Evolutionary conservation across 2,888 invertebrate genomes (phyloP).

Genomic region (Lithophane semibrunnea): DNA sequence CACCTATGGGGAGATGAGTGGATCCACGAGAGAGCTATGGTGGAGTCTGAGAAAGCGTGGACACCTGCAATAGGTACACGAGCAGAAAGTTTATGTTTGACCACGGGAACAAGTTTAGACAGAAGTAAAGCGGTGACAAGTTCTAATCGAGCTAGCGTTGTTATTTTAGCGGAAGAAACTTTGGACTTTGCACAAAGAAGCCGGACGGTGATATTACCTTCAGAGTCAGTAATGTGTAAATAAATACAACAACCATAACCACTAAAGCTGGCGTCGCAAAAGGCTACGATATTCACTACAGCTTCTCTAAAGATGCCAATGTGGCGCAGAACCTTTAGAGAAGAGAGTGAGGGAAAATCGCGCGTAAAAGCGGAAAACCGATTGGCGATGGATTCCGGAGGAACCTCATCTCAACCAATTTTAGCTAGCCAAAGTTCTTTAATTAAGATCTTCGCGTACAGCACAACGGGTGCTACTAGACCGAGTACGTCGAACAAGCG

Average conservation of each 20-base stretch:
- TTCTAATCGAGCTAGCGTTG: too few relatives aligned
- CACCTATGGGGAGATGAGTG: constrained; percentile 4
- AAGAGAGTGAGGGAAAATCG: constrained; percentile 7
- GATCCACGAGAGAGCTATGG: not conserved
- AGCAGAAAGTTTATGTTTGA: not conserved
- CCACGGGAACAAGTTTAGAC: constrained; percentile 3
- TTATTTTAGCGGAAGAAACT: too few relatives aligned
- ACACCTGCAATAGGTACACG: constrained; percentile 11
- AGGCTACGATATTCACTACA: too few relatives aligned
- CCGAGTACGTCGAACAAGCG: constrained; percentile 10
- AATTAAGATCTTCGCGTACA: not conserved
- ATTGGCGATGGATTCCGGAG: not conserved
- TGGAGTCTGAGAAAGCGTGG: not conserved
- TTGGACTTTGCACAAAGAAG: too few relatives aligned
- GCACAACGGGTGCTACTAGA: not conserved
- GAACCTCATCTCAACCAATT: not conserved
- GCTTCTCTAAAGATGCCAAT: constrained; percentile 1
- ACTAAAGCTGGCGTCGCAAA: too few relatives aligned
- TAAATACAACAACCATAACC: too few relatives aligned
- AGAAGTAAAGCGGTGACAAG: not conserved
- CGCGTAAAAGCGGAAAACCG: not conserved
- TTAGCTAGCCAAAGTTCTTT: constrained; percentile 7
- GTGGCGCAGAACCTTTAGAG: not conserved
- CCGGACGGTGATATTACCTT: too few relatives aligned
- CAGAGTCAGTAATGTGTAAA: too few relatives aligned